Percentiles rank a stretch among this genome's conserved stretches.
Evolutionary conservation across 2,113 vertebrate species (phyloP).

Genomic region (Agapornis roseicollis): DNA sequence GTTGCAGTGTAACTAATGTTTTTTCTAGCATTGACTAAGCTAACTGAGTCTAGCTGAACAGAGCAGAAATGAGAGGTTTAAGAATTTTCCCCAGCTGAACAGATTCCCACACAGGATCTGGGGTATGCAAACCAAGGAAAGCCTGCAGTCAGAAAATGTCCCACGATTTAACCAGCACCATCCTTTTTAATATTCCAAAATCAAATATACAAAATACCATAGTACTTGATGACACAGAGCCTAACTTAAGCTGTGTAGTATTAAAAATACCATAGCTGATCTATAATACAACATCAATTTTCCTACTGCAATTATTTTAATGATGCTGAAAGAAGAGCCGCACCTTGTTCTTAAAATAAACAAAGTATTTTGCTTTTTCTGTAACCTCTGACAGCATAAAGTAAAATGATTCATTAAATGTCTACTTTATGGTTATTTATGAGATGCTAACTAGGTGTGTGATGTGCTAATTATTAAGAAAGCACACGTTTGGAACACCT

Average conservation of each 20-base stretch:
- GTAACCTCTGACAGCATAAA: slow-evolving; percentile 77
- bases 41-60: background rate
- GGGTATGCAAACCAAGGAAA: background rate
- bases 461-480: slow-evolving; percentile 82
- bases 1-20: fast-evolving
- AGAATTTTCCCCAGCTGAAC: background rate
- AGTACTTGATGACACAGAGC: background rate
- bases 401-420: slow-evolving; percentile 77
- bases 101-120: background rate
- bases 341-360: slow-evolving; percentile 72
- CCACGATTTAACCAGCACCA: background rate
- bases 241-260: background rate
- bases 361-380: slow-evolving; percentile 65
- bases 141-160: background rate
- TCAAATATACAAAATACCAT: background rate
- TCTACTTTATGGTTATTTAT: slow-evolving; percentile 79
- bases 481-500: slow-evolving; percentile 68
- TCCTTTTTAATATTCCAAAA: background rate
- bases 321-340: background rate
- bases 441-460: slow-evolving; percentile 78
- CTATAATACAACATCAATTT: background rate
- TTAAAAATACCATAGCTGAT: background rate
- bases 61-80: background rate
- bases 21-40: background rate
- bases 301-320: background rate